Percentiles rank a stretch among this genome's conserved stretches.
Conservation (phyloP, 2,888 invertebrate species). For the Tetheella fluctuosa region DNA sequence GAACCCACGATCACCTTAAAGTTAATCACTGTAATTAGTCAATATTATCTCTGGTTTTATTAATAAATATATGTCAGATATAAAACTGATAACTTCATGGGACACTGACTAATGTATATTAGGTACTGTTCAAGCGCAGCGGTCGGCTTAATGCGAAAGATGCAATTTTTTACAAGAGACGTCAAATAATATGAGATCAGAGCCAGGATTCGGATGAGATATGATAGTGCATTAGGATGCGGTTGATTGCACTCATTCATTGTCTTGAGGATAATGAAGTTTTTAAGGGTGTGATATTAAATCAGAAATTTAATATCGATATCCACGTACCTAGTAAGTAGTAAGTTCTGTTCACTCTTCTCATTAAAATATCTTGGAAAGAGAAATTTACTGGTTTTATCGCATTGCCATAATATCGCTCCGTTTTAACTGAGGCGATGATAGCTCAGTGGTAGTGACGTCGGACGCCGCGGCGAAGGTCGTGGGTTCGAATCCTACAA, state of each 20-base stretch:
- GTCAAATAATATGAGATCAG: conserved; percentile 4
- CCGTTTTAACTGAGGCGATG: too few species aligned
- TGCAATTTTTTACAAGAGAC: conserved; percentile 10
- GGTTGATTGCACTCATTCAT: conserved; percentile 5
- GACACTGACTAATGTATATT: conserved; percentile 20
- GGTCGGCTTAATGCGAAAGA: conserved; percentile 7
- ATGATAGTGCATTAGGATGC: conserved; percentile 10
- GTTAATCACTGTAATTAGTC: conserved; percentile 16
- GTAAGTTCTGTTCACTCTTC: background rate
- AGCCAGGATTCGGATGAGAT: background rate
- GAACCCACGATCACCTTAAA: background rate
- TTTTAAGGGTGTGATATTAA: background rate
- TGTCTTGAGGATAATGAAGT: background rate
- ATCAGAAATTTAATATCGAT: background rate
- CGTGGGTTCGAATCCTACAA: too few species aligned
- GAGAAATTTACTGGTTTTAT: too few species aligned
- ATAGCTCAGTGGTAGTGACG: too few species aligned
- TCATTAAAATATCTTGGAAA: background rate
- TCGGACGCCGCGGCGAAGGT: too few species aligned
- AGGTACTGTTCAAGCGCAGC: conserved; percentile 12
- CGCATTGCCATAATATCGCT: too few species aligned
- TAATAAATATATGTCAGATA: conserved; percentile 19
- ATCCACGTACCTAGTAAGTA: background rate
- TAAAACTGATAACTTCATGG: conserved; percentile 23
- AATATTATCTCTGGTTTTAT: conserved; percentile 13